phyloP scores from a whole-genome alignment of 1,140 invertebrate species.

The Formica exsecta region DNA sequence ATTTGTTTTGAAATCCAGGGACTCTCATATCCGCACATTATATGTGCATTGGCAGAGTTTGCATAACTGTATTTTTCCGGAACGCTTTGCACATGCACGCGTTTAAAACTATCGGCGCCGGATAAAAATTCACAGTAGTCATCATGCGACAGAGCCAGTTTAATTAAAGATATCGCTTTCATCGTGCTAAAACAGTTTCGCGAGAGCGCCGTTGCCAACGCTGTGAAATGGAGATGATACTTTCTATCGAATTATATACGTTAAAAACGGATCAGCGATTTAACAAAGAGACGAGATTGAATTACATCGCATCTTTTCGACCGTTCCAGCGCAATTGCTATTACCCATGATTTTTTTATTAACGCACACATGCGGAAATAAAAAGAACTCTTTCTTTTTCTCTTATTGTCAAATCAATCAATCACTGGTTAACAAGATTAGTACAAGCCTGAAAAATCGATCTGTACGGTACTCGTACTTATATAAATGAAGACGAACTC shows the following conservation, averaged over 20 bases:
- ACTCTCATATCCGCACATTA: slow-evolving; percentile 2
- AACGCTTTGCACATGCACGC: not conserved
- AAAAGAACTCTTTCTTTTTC: slow-evolving; percentile 3
- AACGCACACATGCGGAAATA: slow-evolving; percentile 8
- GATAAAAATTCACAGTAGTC: slow-evolving; percentile 13
- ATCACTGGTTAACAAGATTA: not conserved
- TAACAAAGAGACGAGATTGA: slow-evolving; percentile 44
- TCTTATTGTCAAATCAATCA: slow-evolving; percentile 41
- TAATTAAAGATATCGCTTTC: slow-evolving; percentile 49
- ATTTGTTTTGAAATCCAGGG: slow-evolving; percentile 34
- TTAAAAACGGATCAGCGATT: slow-evolving; percentile 46
- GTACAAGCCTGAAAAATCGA: not conserved
- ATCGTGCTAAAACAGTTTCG: slow-evolving; percentile 10
- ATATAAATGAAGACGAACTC: slow-evolving; percentile 8
- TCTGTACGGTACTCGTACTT: not conserved
- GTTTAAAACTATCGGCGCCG: not conserved
- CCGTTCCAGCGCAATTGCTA: slow-evolving; percentile 1
- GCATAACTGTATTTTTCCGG: not conserved
- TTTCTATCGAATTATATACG: slow-evolving; percentile 22
- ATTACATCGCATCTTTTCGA: slow-evolving; percentile 40
- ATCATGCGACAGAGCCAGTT: not conserved
- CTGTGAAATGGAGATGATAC: slow-evolving; percentile 5
- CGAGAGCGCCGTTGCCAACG: not conserved
- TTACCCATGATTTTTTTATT: slow-evolving; percentile 16
- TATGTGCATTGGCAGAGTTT: not conserved